phyloP scores from a whole-genome alignment of 2,113 vertebrate species.

The Ascaphus truei region DNA sequence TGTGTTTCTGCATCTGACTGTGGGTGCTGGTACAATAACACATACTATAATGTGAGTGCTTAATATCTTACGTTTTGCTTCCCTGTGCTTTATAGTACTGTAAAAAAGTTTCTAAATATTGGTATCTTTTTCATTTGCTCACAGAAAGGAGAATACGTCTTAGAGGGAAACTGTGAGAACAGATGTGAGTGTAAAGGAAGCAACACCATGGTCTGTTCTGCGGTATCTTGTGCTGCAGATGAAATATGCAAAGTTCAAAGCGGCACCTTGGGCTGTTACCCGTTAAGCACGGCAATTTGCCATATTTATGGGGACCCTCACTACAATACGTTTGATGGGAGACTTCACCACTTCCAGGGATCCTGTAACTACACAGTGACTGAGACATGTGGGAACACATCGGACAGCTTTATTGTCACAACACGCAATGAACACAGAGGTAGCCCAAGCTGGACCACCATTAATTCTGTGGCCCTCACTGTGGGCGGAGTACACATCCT shows the following conservation, averaged over 20 bases:
- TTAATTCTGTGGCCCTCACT: constrained; percentile 64
- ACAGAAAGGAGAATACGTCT: constrained; percentile 61
- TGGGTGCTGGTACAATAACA: constrained; percentile 61
- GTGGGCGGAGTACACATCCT: constrained; percentile 56
- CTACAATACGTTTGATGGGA: constrained; percentile 64
- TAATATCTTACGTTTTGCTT: neutral
- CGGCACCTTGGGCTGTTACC: constrained; percentile 57
- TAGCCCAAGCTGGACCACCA: constrained; percentile 59
- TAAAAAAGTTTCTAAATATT: no score
- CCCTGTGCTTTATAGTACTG: no score
- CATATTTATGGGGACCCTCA: constrained; percentile 68
- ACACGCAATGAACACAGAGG: constrained; percentile 55
- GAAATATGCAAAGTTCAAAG: constrained; percentile 66
- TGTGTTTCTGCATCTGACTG: constrained; percentile 61
- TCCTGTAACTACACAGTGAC: constrained; percentile 66
- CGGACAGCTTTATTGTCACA: constrained; percentile 58
- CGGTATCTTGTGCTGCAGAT: constrained; percentile 48
- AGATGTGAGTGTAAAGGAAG: constrained; percentile 62
- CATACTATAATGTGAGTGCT: constrained; percentile 50
- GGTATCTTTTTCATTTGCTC: neutral
- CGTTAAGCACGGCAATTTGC: constrained; percentile 56
- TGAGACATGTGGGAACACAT: constrained; percentile 60
- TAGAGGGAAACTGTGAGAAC: constrained; percentile 58
- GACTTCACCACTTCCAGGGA: constrained; percentile 63
- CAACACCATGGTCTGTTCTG: constrained; percentile 50